Base-by-base conservation (phyloP, 2,113 vertebrate species). In the Scatophagus argus region DNA sequence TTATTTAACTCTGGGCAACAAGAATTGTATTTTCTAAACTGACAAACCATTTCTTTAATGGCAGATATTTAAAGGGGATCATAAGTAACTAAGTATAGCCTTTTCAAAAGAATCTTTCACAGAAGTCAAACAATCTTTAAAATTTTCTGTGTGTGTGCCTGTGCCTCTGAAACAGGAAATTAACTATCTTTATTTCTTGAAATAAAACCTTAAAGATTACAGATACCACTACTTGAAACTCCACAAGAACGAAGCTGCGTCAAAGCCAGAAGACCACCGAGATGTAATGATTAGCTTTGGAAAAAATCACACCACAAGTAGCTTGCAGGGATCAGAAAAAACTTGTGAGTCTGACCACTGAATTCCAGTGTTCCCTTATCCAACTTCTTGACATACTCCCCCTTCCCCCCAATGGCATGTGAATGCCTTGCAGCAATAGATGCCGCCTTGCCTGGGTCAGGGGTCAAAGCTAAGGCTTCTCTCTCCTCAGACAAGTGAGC, bases 371-470 rank as follows among this genome's bases (percentile, higher is more conserved):
- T 71, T 89, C 88, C 79, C 83, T 91, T 80, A 87, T 93, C 87
- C 88, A 84, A 80, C 84, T 83, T 85, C 86, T 80, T 83, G 76
- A 84, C 88, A 85, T 74, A 55, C 76, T 70, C 67, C 52, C 65
- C 84, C 17, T 62, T 69, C 71, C 77, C 79, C 85, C 66, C 75
- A 67, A 67, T 74, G 84, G 84, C 88, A 89, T 93, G 91, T 94
- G 92, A 93, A 94, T 85, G 91, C 91, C 92, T 92, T 23, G 80
- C 75, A 90, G 93, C 92, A 80, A 88, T 88, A 75, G 84, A 87
- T 91, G 89, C 86, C 56, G 87, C 74, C 79, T 89, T 59, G 76
- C 80, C 39, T 3, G 74, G 91, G 88, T 92, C 90, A 88, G 65
- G 67, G 92, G 92, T 92, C 90, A 90, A 85, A 88, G 81, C 88